These are phyloP conservation scores for Oophaga pumilio DNA, from an alignment of 2,113 vertebrate genomes.

Conservation along the genomic window DNA sequence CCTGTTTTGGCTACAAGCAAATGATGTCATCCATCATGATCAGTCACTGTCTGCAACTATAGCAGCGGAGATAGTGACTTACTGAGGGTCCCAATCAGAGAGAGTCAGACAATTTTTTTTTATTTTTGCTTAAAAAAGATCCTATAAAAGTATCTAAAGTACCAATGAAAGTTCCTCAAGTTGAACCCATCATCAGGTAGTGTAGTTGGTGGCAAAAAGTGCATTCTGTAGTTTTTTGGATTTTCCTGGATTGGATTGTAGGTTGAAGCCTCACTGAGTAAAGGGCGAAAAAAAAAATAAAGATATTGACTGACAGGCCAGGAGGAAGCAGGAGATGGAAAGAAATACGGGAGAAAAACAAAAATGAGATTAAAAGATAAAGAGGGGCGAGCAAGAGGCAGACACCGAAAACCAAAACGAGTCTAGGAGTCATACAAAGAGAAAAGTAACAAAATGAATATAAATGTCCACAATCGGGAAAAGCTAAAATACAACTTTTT, in stretches of 20 bases:
- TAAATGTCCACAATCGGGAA: no score
- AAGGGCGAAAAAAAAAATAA: not conserved
- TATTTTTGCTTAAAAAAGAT: no score
- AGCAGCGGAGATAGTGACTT: not conserved
- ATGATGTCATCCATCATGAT: not conserved
- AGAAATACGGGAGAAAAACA: not conserved
- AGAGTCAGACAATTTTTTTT: no score
- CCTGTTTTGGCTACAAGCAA: conserved; percentile 28
- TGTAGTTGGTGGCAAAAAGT: not conserved
- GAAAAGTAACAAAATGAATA: no score
- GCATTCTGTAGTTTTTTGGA: not conserved
- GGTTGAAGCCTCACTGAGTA: not conserved
- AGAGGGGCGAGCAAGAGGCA: not conserved
- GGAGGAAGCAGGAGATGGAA: not conserved
- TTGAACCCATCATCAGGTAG: not conserved
- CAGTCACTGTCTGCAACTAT: not conserved
- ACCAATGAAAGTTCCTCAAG: no score
- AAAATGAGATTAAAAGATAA: not conserved
- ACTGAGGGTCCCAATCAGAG: not conserved
- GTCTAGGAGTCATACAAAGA: no score
- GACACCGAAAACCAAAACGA: not conserved
- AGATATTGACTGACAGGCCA: not conserved
- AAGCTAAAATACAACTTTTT: no score
- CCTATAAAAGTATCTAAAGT: no score
- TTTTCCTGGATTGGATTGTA: not conserved